Evolutionary conservation across 2,797 vertebrate species (phyloP).

Genomic region (Lagodon rhomboides): DNA sequence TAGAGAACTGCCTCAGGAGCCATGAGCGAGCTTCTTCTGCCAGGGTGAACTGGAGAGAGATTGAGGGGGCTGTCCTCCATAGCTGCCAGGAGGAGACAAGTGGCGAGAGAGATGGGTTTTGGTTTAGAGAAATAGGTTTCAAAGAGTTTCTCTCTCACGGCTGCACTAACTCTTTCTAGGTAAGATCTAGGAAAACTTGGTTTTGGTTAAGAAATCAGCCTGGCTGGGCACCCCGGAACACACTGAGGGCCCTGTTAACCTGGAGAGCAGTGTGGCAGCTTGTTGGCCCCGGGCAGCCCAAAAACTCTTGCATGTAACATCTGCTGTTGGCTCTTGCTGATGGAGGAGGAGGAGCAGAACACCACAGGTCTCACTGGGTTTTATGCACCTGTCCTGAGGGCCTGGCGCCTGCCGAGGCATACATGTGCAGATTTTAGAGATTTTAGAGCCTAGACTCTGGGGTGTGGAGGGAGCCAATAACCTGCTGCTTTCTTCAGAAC

Average conservation of each 20-base stretch:
- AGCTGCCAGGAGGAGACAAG: conserved; percentile 9
- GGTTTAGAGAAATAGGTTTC: not conserved
- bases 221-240: not conserved
- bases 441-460: conserved; percentile 19
- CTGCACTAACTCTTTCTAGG: conserved; percentile 9
- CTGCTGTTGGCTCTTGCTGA: conserved; percentile 54
- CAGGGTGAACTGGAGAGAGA: not conserved
- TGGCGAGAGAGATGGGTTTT: conserved; percentile 1
- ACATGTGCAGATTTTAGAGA: conserved; percentile 37
- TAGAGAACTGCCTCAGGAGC: conserved; percentile 35
- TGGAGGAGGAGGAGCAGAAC: conserved; percentile 51
- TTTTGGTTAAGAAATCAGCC: conserved; percentile 18
- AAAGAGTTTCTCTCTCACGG: not conserved
- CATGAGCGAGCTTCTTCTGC: conserved; percentile 14
- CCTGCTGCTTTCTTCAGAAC: not conserved
- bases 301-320: conserved; percentile 49
- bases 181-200: not conserved
- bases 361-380: conserved; percentile 41
- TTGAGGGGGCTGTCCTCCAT: not conserved
- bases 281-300: conserved; percentile 47
- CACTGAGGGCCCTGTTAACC: conserved; percentile 39
- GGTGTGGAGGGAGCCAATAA: conserved; percentile 18
- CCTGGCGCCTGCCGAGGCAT: conserved; percentile 19
- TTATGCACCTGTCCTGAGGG: conserved; percentile 52
- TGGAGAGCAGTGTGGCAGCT: conserved; percentile 54